phyloP scores from a whole-genome alignment of 2,797 vertebrate species.

The Diceros bicornis region DNA sequence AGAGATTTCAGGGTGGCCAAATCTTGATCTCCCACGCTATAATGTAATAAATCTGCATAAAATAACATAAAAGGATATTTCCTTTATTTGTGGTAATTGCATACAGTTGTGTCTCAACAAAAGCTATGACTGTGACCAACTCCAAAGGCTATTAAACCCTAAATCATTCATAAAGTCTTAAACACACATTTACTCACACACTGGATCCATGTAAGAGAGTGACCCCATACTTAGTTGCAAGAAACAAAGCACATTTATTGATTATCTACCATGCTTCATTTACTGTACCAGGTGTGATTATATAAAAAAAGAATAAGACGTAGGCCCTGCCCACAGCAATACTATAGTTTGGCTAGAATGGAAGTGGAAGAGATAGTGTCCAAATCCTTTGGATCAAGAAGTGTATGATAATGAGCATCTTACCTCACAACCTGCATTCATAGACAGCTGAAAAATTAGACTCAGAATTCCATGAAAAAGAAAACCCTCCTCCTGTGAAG shows the following conservation, averaged over 20 bases:
- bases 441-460: background rate
- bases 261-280: background rate
- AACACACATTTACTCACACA: slow-evolving; percentile 7
- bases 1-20: no score
- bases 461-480: background rate
- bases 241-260: background rate
- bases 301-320: background rate
- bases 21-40: background rate
- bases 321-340: background rate
- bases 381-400: background rate
- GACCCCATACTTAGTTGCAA: background rate
- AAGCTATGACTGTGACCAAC: background rate
- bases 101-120: background rate
- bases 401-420: background rate
- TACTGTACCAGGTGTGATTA: background rate
- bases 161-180: background rate
- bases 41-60: background rate
- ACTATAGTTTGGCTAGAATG: background rate
- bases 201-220: background rate
- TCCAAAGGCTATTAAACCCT: background rate
- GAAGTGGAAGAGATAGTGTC: background rate
- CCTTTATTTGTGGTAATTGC: background rate
- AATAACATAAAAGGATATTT: background rate
- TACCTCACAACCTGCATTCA: background rate
- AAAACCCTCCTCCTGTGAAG: background rate